Evolutionary conservation across 1,140 invertebrate genomes (phyloP).

Genomic region (Armadillidium nasatum): DNA sequence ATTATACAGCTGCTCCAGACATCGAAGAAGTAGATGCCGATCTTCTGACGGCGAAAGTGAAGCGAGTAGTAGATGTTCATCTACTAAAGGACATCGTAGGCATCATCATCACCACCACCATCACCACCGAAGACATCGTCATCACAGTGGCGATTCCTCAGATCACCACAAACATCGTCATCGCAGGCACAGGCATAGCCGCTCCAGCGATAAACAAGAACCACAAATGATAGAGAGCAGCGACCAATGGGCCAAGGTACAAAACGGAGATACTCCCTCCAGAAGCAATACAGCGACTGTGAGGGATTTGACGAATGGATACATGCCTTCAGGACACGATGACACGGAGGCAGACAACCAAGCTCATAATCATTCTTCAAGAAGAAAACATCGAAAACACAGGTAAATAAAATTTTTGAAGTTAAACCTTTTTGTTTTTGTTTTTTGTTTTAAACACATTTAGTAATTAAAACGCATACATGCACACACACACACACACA

Average conservation of each 20-base stretch:
- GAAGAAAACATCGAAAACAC: conserved; percentile 45
- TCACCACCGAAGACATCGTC: conserved; percentile 31
- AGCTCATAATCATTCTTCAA: conserved; percentile 35
- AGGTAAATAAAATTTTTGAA: conserved; percentile 39
- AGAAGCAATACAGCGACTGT: conserved; percentile 36
- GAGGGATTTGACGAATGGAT: conserved; percentile 36
- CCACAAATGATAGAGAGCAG: conserved; percentile 28
- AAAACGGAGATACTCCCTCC: conserved; percentile 32
- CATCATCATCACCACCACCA: conserved; percentile 35
- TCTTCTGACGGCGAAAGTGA: conserved; percentile 40
- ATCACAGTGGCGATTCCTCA: conserved; percentile 34
- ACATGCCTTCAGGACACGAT: conserved; percentile 30
- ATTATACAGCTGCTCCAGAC: conserved; percentile 41
- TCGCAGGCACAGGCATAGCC: conserved; percentile 39
- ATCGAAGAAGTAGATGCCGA: conserved; percentile 42
- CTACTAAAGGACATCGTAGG: conserved; percentile 29
- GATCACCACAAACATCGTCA: conserved; percentile 41
- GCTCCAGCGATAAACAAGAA: conserved; percentile 30
- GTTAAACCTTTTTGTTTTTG: too few relatives aligned
- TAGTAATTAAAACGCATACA: too few relatives aligned
- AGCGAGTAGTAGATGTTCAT: conserved; percentile 41
- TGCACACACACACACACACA: too few relatives aligned
- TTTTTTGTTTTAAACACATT: too few relatives aligned
- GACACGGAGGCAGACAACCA: conserved; percentile 39
- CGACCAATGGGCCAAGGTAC: conserved; percentile 37